Percentiles rank a stretch among this genome's conserved stretches.
Evolutionary conservation across 2,888 invertebrate genomes (phyloP).

Genomic region (Philhelius pedissequus): DNA sequence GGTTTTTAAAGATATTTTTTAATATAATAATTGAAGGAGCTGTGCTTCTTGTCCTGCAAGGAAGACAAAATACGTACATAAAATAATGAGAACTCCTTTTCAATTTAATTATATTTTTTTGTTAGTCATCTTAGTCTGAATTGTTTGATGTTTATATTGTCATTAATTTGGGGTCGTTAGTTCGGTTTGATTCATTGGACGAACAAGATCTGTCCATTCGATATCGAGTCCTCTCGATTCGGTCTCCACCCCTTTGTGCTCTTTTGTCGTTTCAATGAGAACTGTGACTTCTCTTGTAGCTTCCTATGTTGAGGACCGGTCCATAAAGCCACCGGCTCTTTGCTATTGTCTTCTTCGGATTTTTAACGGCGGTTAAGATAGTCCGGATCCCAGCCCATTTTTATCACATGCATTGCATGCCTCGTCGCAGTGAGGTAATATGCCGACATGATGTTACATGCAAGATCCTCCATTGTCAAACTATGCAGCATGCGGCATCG

Average conservation of each 20-base stretch:
- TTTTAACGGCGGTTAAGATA: conserved; percentile 89
- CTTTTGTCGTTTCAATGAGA: conserved; percentile 89
- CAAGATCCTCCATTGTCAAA: conserved; percentile 91
- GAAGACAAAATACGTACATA: conserved; percentile 35
- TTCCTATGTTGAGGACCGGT: conserved; percentile 91
- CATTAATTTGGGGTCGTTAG: conserved; percentile 15
- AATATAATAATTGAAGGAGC: conserved; percentile 30
- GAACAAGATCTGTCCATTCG: conserved; percentile 92
- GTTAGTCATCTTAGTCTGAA: conserved; percentile 31
- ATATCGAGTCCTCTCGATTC: too few species aligned
- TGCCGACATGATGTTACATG: conserved; percentile 94
- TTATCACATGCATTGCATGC: conserved; percentile 89
- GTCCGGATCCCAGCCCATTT: conserved; percentile 89
- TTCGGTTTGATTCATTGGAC: conserved; percentile 81
- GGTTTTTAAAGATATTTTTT: too few species aligned
- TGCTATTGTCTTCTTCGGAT: conserved; percentile 77
- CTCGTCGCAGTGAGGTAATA: conserved; percentile 90
- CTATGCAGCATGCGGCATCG: conserved; percentile 93
- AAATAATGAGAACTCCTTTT: not conserved
- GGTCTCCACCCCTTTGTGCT: conserved; percentile 92
- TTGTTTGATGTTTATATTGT: conserved; percentile 50
- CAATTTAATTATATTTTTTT: not conserved
- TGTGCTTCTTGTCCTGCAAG: conserved; percentile 18
- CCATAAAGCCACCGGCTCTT: conserved; percentile 79
- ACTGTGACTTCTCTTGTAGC: conserved; percentile 92